Conservation (phyloP, 2,797 vertebrate species). For the Pelodytes ibericus region DNA sequence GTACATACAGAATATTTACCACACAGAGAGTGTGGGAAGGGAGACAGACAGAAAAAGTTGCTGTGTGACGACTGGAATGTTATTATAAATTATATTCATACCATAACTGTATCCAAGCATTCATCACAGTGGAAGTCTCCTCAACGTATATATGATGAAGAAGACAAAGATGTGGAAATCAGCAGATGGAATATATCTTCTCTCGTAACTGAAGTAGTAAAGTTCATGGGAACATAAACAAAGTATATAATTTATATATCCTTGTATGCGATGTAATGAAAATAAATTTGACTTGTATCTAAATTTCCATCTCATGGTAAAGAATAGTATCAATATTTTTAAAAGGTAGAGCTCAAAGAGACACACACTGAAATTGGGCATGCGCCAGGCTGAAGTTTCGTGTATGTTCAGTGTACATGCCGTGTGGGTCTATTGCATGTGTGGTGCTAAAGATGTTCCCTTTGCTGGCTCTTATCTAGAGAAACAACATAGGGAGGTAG, state of each 20-base stretch:
- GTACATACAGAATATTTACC: no score
- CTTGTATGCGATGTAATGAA: not conserved
- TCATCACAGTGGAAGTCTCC: not conserved
- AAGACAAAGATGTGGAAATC: not conserved
- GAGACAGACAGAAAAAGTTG: not conserved
- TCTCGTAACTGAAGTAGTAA: conserved; percentile 26
- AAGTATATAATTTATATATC: conserved; percentile 27
- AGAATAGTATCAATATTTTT: no score
- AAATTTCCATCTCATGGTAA: not conserved
- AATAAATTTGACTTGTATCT: conserved; percentile 1
- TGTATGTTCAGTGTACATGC: no score
- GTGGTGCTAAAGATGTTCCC: no score
- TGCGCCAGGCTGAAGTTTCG: not conserved
- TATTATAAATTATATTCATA: not conserved
- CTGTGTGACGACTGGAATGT: conserved; percentile 2
- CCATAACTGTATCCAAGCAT: not conserved
- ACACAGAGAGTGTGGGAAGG: not conserved
- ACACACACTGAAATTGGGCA: not conserved
- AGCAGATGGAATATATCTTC: conserved; percentile 45
- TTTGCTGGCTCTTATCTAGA: no score
- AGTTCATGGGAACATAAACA: conserved; percentile 39
- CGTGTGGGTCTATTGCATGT: no score
- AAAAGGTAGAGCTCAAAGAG: not conserved
- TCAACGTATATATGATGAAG: not conserved
- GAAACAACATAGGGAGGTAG: no score